Base-by-base conservation (phyloP, 2,888 invertebrate species). In the Dicyrtomina minuta region DNA sequence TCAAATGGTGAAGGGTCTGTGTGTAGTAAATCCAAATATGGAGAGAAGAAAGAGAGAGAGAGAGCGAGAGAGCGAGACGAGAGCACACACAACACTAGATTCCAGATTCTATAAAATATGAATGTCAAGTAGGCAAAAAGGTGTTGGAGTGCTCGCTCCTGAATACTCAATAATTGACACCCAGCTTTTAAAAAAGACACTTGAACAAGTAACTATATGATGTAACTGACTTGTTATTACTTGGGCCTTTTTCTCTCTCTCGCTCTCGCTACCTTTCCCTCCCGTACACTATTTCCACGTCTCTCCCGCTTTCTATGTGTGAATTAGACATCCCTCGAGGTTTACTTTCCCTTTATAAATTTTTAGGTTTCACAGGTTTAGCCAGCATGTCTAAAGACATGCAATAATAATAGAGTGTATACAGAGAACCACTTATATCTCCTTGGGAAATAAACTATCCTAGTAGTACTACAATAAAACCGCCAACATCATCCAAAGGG, bases 181-280 rank as follows among this genome's bases (percentile, higher is more conserved):
- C 33, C 33, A 33, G 33, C 33, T 33, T 33, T 33, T 33, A 33
- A 33, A n/a, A 33, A 33, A 33, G 26, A 53, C 53, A 53, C 53
- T 53, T 24, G 53, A 53, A 24, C 22, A 53, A 24, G 53, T 53
- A 26, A 22, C 53, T 26, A 53, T 53, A 24, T 22, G 13, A 13
- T 22, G 22, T 53, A 53, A 53, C n/a, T 53, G 53, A 26, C 26
- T 53, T 53, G 33, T 33, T 33, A 33, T 33, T 26, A 15, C 55
- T 55, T n/a, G n/a, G n/a, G n/a, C 59, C 39, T 33, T 41, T 41
- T 44, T 44, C 60, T 44, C 60, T 43, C 44, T 24, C 22, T 22
- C 17, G 10, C 41, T 59, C 41, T 58, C 55, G 1, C 12, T 55
- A 12, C 27, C 26, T 24, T 22, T 22, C 24, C 53, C 17, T 22